These are phyloP conservation scores for Mesitornis unicolor DNA, from an alignment of 2,113 vertebrate genomes.

Conservation along the genomic window DNA sequence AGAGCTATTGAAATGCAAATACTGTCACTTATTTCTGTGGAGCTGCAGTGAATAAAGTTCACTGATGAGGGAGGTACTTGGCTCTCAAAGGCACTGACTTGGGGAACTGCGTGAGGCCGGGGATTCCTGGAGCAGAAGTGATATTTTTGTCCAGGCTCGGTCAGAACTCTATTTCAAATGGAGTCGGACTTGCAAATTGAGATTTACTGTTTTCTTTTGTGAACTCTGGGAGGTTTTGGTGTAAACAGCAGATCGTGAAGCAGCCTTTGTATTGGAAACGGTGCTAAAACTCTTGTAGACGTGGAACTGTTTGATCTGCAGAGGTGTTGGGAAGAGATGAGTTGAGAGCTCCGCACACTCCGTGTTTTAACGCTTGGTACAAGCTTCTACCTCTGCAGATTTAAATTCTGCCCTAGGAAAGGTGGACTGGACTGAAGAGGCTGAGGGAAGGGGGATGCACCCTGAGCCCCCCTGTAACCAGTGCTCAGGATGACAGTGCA, in stretches of 20 bases:
- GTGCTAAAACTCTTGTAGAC: neutral
- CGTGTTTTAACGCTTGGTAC: neutral
- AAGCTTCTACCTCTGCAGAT: neutral
- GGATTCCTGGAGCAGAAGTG: neutral
- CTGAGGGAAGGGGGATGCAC: neutral
- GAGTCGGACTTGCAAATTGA: neutral
- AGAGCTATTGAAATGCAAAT: neutral
- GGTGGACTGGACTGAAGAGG: neutral
- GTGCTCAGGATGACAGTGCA: fast-evolving
- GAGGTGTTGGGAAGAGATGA: neutral
- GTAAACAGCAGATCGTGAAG: neutral
- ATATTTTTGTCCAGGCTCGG: neutral
- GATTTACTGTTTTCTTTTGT: neutral
- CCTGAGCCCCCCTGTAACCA: neutral
- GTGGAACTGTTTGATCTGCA: neutral
- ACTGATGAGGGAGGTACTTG: neutral
- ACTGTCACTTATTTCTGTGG: neutral
- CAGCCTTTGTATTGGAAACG: too few species aligned
- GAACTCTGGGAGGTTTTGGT: neutral
- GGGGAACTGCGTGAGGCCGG: neutral
- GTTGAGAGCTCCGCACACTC: neutral
- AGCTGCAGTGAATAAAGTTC: neutral
- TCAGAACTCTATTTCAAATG: neutral
- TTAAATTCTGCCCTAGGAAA: neutral
- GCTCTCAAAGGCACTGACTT: neutral